phyloP scores from a whole-genome alignment of 2,888 invertebrate species.

The Drosophila cognata region DNA sequence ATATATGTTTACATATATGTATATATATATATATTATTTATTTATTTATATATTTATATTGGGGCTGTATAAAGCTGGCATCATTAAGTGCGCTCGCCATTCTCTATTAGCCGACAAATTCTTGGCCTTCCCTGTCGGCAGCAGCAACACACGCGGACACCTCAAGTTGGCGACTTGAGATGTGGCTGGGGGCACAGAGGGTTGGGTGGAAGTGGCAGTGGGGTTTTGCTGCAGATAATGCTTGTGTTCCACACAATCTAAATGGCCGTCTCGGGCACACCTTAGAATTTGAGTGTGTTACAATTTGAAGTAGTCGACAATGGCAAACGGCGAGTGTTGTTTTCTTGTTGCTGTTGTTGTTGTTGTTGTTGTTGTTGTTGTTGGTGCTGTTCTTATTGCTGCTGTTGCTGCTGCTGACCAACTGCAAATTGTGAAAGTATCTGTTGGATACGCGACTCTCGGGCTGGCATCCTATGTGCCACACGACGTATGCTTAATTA shows the following conservation, averaged over 20 bases:
- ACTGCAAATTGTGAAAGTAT: constrained; percentile 79
- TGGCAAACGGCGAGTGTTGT: constrained; percentile 63
- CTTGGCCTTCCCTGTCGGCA: constrained; percentile 80
- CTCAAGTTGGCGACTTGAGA: constrained; percentile 18
- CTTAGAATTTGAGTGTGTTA: constrained; percentile 80
- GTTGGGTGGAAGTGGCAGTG: neutral
- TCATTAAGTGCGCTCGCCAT: constrained; percentile 80
- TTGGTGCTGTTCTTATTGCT: constrained; percentile 25
- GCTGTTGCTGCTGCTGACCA: constrained; percentile 58
- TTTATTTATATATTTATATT: constrained; percentile 37
- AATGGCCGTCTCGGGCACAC: constrained; percentile 78
- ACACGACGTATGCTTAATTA: constrained; percentile 81
- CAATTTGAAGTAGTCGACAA: constrained; percentile 80
- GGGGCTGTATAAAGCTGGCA: constrained; percentile 73
- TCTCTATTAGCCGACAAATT: constrained; percentile 81
- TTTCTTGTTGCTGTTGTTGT: constrained; percentile 3
- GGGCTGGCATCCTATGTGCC: constrained; percentile 76
- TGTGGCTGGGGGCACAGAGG: neutral
- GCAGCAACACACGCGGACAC: constrained; percentile 59
- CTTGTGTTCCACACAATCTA: constrained; percentile 80
- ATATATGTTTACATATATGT: constrained; percentile 23
- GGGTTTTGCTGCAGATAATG: constrained; percentile 66
- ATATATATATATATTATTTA: constrained; percentile 26
- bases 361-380: constrained; percentile 32
- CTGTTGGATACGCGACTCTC: constrained; percentile 59